Evolutionary conservation across 2,797 vertebrate species (phyloP).

Genomic region (Clarias laeviceps): DNA sequence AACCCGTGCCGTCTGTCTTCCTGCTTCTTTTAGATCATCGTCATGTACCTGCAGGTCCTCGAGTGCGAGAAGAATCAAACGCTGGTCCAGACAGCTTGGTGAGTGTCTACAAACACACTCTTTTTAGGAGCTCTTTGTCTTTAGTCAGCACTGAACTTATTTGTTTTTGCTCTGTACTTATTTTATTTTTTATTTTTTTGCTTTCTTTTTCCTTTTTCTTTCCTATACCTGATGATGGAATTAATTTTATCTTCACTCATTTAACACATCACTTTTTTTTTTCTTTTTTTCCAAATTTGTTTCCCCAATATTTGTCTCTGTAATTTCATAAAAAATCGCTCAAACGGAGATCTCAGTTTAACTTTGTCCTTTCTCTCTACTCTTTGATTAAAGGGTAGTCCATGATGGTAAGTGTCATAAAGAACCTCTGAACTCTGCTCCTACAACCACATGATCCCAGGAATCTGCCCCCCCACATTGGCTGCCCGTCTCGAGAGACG

Average conservation of each 20-base stretch:
- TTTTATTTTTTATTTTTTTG: too few relatives aligned
- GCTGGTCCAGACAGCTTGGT: slow-evolving; percentile 99
- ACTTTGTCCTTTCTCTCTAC: slow-evolving; percentile 99
- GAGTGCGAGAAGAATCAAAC: slow-evolving; percentile 99
- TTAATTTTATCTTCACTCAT: slow-evolving; percentile 58
- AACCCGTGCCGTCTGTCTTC: slow-evolving; percentile 27
- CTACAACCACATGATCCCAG: slow-evolving; percentile 99
- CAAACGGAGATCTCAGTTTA: slow-evolving; percentile 93
- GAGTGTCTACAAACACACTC: slow-evolving; percentile 70
- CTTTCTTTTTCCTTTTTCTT: slow-evolving; percentile 56
- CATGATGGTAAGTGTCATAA: slow-evolving; percentile 99
- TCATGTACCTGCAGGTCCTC: slow-evolving; percentile 98
- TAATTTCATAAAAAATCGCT: slow-evolving; percentile 75
- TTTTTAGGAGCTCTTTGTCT: slow-evolving; percentile 4
- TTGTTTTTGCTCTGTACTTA: slow-evolving; percentile 57
- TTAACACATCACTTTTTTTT: slow-evolving; percentile 53
- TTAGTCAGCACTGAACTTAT: slow-evolving; percentile 58
- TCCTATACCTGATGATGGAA: slow-evolving; percentile 62
- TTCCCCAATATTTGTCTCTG: slow-evolving; percentile 62
- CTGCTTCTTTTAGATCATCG: slow-evolving; percentile 85
- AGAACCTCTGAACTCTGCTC: slow-evolving; percentile 99
- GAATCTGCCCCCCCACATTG: slow-evolving; percentile 96
- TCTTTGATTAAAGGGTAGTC: slow-evolving; percentile 99
- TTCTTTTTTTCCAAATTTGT: slow-evolving; percentile 55
- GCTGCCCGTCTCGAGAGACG: slow-evolving; percentile 97